These are phyloP conservation scores for Anoura caudifer DNA, from an alignment of 2,113 vertebrate genomes.

Conservation along the genomic window DNA sequence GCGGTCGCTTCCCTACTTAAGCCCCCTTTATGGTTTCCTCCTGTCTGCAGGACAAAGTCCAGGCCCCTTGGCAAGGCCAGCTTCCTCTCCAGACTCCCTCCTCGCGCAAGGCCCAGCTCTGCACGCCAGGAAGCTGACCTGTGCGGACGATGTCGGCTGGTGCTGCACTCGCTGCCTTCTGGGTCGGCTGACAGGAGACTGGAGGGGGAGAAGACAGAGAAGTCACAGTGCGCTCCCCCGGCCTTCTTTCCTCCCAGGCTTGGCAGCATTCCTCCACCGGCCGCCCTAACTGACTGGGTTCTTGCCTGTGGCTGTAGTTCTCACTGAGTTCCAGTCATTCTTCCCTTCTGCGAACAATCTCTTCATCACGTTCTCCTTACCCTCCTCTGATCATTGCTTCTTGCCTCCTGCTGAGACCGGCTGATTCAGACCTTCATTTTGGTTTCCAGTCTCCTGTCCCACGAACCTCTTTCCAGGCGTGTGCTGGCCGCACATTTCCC, in stretches of 20 bases:
- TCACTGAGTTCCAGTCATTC: not conserved
- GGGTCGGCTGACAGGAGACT: not conserved
- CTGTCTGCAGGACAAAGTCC: constrained; percentile 54
- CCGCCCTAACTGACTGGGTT: not conserved
- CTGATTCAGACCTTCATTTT: not conserved
- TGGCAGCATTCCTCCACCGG: not conserved
- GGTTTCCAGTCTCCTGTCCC: not conserved
- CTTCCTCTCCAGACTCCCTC: not conserved
- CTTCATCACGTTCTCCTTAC: not conserved
- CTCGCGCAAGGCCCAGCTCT: not conserved
- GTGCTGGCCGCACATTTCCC: not conserved
- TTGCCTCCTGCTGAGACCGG: not conserved
- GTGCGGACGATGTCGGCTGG: not conserved
- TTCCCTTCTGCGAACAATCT: not conserved
- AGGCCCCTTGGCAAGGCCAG: constrained; percentile 33
- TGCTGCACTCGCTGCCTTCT: not conserved
- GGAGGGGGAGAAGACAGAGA: not conserved
- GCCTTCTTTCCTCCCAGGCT: not conserved
- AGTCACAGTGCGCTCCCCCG: not conserved
- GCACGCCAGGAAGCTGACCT: not conserved
- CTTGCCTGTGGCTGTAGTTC: not conserved
- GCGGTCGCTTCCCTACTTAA: not conserved
- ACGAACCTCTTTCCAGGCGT: not conserved
- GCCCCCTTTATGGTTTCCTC: constrained; percentile 38
- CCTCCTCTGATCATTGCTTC: not conserved